Conservation (phyloP, 2,888 invertebrate genomes). For the Pocota personata region DNA sequence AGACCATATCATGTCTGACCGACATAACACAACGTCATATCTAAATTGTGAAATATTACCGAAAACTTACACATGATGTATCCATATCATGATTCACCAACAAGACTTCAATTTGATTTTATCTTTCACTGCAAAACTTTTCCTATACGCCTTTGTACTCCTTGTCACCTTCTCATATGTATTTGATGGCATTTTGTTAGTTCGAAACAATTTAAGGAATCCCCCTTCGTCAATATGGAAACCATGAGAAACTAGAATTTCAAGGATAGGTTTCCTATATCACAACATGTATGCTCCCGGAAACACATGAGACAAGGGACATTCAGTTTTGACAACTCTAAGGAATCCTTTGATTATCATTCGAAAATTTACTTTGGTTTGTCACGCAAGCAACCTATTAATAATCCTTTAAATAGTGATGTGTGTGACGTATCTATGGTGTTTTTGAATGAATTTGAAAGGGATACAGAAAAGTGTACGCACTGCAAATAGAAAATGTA, state of each 20-base stretch:
- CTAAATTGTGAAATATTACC: neutral
- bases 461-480: too few species aligned
- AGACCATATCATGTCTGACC: neutral
- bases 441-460: too few species aligned
- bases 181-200: neutral
- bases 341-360: slow-evolving; percentile 24
- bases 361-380: slow-evolving; percentile 19
- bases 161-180: neutral
- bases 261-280: neutral
- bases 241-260: neutral
- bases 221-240: neutral
- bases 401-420: neutral
- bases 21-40: neutral
- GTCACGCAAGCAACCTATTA: slow-evolving; percentile 54
- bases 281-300: too few species aligned
- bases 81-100: neutral
- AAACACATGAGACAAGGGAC: neutral
- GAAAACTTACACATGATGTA: neutral
- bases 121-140: neutral
- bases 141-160: neutral
- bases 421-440: too few species aligned
- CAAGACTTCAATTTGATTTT: neutral
- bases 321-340: slow-evolving; percentile 30
- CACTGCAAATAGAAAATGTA: too few species aligned
- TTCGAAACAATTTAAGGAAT: neutral